These are phyloP conservation scores for Dicyrtomina minuta DNA, from an alignment of 2,888 invertebrate species.

Conservation along the genomic window DNA sequence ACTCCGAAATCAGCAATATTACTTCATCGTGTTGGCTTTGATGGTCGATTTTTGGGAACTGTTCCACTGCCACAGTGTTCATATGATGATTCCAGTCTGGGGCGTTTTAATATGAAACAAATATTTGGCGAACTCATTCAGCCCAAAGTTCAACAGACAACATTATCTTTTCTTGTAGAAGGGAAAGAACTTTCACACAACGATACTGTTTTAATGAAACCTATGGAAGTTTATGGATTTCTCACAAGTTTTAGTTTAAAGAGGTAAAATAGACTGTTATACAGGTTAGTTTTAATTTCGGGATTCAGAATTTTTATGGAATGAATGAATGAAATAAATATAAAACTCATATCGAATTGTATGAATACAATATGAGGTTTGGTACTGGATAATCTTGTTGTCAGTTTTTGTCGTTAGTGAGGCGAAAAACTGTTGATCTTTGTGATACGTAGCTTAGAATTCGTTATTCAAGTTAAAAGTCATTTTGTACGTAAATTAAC, in stretches of 20 bases:
- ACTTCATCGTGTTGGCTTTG: constrained; percentile 50
- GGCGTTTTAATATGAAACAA: constrained; percentile 46
- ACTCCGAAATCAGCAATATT: constrained; percentile 44
- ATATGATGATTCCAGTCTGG: constrained; percentile 41
- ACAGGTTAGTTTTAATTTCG: constrained; percentile 29
- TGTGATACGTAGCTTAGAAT: neutral
- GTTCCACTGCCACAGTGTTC: constrained; percentile 41
- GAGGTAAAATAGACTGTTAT: constrained; percentile 17
- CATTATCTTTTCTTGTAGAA: constrained; percentile 50
- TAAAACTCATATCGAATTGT: neutral
- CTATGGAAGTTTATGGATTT: constrained; percentile 53
- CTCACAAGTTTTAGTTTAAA: constrained; percentile 37
- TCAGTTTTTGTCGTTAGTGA: neutral
- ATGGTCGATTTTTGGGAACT: constrained; percentile 42
- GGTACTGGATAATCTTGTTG: neutral
- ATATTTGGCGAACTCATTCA: constrained; percentile 49
- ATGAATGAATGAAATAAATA: neutral
- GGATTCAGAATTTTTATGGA: neutral
- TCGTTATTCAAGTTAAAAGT: too few relatives aligned
- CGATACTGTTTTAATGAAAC: constrained; percentile 50
- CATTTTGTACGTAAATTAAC: too few relatives aligned
- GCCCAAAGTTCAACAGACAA: constrained; percentile 49
- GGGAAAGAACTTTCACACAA: constrained; percentile 43
- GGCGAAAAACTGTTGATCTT: neutral
- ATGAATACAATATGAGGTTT: neutral